Percentiles rank a stretch among this genome's conserved stretches.
These are phyloP conservation scores for Tholera decimalis DNA, from an alignment of 2,888 invertebrate genomes.

Conservation along the genomic window DNA sequence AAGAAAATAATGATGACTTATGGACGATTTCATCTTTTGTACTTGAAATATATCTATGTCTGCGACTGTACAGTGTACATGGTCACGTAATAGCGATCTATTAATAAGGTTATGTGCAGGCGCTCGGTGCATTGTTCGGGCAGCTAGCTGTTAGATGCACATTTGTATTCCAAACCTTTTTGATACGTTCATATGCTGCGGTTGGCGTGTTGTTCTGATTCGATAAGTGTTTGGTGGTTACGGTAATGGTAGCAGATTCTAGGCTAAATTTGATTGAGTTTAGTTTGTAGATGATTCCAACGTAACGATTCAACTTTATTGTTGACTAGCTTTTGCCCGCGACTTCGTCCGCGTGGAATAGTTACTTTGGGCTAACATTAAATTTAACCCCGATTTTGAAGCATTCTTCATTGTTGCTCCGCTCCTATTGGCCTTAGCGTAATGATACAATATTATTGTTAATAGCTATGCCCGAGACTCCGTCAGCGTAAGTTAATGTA, in stretches of 20 bases:
- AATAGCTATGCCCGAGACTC: too few species aligned
- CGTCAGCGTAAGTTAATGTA: too few species aligned
- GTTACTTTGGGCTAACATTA: too few species aligned
- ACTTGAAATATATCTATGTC: not conserved
- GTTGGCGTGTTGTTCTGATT: constrained; percentile 20
- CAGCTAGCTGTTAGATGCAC: constrained; percentile 52
- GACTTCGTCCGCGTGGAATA: too few species aligned
- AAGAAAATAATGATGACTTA: not conserved
- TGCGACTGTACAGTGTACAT: constrained; percentile 13
- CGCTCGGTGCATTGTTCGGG: constrained; percentile 66
- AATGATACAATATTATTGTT: too few species aligned
- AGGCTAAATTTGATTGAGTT: not conserved
- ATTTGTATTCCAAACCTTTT: constrained; percentile 48
- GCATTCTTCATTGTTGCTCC: too few species aligned
- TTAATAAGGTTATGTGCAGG: constrained; percentile 70
- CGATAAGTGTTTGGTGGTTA: constrained; percentile 3
- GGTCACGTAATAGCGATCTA: constrained; percentile 72
- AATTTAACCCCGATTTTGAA: too few species aligned
- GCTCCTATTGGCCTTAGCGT: too few species aligned
- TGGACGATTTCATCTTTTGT: not conserved
- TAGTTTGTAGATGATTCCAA: not conserved
- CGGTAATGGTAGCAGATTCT: not conserved
- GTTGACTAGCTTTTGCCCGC: too few species aligned
- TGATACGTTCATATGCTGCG: constrained; percentile 27
- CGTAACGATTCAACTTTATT: not conserved